Conservation (phyloP, 2,797 vertebrate species). For the Manis crassicaudata region DNA sequence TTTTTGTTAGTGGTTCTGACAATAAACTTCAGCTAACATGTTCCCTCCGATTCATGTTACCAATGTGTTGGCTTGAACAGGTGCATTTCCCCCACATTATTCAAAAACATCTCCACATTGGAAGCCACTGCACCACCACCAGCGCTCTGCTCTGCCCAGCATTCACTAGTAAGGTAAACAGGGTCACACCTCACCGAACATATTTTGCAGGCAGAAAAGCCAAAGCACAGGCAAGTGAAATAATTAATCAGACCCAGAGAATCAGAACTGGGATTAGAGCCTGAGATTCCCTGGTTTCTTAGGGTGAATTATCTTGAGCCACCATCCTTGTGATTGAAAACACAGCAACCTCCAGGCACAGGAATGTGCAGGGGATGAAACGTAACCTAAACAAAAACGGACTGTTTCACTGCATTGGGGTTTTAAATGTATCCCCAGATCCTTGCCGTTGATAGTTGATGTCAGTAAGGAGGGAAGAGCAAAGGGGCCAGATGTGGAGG, state of each 20-base stretch:
- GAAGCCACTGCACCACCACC: neutral
- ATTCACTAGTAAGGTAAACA: slow-evolving; percentile 29
- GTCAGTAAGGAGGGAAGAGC: neutral
- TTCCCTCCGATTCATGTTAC: neutral
- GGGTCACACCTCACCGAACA: neutral
- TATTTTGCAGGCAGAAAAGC: slow-evolving; percentile 18
- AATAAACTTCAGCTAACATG: neutral
- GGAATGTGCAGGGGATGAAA: neutral
- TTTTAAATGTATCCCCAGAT: neutral
- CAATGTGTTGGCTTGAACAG: slow-evolving; percentile 18
- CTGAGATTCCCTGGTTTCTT: neutral
- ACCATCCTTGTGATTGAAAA: slow-evolving; percentile 31
- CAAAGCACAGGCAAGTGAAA: neutral
- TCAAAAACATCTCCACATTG: neutral
- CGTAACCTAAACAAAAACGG: slow-evolving; percentile 11
- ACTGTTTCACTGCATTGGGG: neutral
- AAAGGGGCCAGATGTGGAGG: neutral
- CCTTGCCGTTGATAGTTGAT: neutral
- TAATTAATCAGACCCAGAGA: neutral
- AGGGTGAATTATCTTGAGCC: neutral
- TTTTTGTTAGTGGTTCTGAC: slow-evolving; percentile 33
- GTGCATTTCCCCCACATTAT: neutral
- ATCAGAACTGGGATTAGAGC: neutral
- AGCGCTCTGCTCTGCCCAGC: neutral
- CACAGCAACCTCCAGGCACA: neutral